Base-by-base conservation (phyloP, 64 coral and sea anemone species). In the Montipora cactus region DNA sequence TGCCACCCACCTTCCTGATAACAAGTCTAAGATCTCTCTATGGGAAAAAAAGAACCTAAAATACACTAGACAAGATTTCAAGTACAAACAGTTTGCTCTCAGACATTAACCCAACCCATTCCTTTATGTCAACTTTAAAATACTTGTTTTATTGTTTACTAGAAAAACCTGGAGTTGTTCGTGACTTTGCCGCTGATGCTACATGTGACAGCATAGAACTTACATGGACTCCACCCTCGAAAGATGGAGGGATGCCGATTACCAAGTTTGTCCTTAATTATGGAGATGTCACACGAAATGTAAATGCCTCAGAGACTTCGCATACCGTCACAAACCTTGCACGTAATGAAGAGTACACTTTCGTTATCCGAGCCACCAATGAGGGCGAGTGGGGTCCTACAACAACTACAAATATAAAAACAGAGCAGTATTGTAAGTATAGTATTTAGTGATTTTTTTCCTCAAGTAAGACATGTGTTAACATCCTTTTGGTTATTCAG, bases 341-440 rank as follows among this genome's bases (percentile, higher is more conserved):
- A 18, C 83, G 71, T 7, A 22, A 79, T 53, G 80, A 10, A 19
- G 14, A 18, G 11, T 87, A 93, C 84, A 81, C 3, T 13, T 88
- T 93, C 13, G 4, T 44, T 3, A 25, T 93, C 49, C 66, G 83
- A 48, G 92, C 83, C 1, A 78, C 83, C 4, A 88, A 88, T 44
- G 73, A 80, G 76, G 86, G 77, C 8, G 75, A 59, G 0, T 78
- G 77, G 47, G 92, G 84, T 13, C 10, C 15, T 10, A 49, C 3
- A 18, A 67, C 47, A 46, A 73, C 19, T 9, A 21, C 69, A 46
- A 69, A 49, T 15, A 21, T 81, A 0, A 88, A 50, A 14, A 93
- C 92, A 12, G 47, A 72, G 16, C 15, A 93, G 61, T 88, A 79
- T 76, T 93, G 92, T 93, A 70, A 93, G 92, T 88, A 77, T 49